These are phyloP conservation scores for Abscondita cerata DNA, from an alignment of 2,888 invertebrate genomes.

Conservation along the genomic window DNA sequence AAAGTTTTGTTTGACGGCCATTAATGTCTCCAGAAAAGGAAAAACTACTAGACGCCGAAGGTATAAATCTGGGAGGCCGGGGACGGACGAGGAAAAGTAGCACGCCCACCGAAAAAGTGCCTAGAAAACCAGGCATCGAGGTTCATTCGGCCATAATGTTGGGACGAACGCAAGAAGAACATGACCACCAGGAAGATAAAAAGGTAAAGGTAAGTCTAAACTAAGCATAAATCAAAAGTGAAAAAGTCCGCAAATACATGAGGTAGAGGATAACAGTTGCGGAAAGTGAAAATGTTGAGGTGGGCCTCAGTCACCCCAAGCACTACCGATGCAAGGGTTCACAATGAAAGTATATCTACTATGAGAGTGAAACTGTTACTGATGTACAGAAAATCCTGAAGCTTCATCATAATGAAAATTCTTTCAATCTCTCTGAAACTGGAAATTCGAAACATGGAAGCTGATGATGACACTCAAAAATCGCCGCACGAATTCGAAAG, in stretches of 20 bases:
- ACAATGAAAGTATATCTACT: conserved; percentile 41
- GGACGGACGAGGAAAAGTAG: conserved; percentile 62
- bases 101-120: conserved; percentile 59
- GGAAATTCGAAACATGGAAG: conserved; percentile 15
- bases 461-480: background rate
- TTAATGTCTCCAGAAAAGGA: conserved; percentile 62
- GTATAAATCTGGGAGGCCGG: conserved; percentile 63
- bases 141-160: conserved; percentile 39
- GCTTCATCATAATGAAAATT: conserved; percentile 8
- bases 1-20: conserved; percentile 69
- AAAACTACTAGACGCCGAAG: conserved; percentile 62
- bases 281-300: conserved; percentile 57
- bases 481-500: background rate
- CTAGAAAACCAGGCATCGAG: conserved; percentile 57
- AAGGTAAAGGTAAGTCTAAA: conserved; percentile 60
- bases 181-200: conserved; percentile 51
- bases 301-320: conserved; percentile 56
- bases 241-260: conserved; percentile 49
- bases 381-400: conserved; percentile 23
- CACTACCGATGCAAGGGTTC: conserved; percentile 52
- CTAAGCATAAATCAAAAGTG: conserved; percentile 56
- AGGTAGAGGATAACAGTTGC: conserved; percentile 52
- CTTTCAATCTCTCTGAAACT: conserved; percentile 32
- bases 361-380: conserved; percentile 20
- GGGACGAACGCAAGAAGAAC: conserved; percentile 34